These are phyloP conservation scores for Rostratula benghalensis DNA, from an alignment of 2,113 vertebrate genomes.

Conservation along the genomic window DNA sequence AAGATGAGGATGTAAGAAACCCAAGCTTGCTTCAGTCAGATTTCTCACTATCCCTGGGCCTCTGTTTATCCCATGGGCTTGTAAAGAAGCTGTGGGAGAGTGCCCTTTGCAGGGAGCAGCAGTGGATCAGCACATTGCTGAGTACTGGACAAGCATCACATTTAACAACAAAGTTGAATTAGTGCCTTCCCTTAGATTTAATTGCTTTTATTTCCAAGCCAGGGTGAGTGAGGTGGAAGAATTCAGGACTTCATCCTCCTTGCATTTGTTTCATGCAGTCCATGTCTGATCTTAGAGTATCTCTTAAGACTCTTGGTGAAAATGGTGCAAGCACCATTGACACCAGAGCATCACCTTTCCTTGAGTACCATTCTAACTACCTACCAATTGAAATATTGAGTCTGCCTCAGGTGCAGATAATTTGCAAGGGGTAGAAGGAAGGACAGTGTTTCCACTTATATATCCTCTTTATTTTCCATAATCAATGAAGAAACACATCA, in stretches of 20 bases:
- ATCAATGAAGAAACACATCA: background rate
- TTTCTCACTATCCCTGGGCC: background rate
- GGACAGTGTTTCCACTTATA: background rate
- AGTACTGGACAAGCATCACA: background rate
- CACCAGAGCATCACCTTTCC: background rate
- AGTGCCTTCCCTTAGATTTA: background rate
- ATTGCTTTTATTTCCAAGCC: background rate
- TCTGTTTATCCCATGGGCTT: background rate
- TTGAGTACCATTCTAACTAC: background rate
- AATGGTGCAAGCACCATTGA: background rate
- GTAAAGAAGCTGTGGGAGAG: background rate
- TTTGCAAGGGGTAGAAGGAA: background rate
- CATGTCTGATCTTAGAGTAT: fast-evolving
- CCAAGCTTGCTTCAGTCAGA: background rate
- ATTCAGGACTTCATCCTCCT: background rate
- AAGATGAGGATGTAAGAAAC: background rate
- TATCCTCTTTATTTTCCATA: background rate
- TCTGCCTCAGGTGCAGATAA: background rate
- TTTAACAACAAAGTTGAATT: background rate
- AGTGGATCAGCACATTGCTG: background rate
- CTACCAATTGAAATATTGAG: background rate
- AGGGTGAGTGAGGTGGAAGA: background rate
- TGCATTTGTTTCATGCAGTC: background rate
- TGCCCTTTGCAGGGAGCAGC: background rate
- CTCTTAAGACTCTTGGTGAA: background rate